Base-by-base conservation (phyloP, 2,797 vertebrate genomes). In the Sebastes vulpes region DNA sequence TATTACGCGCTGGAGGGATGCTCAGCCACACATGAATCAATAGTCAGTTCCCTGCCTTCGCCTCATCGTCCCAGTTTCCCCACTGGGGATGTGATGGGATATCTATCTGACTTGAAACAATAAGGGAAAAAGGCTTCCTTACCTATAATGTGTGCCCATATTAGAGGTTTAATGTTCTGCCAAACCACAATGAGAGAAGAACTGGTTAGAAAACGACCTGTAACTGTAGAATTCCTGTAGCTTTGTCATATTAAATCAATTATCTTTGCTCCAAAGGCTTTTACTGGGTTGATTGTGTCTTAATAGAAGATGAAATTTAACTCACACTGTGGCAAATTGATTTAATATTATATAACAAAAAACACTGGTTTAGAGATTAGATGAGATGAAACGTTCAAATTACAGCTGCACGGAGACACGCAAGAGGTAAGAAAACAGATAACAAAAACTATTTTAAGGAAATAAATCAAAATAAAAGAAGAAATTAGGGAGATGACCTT, bases 51-150 rank as follows among this genome's bases (percentile, higher is more conserved):
- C 75, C 75, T 59, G 38, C 65, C 3, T 66, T 23, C 75, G 4
- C 46, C 20, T 78, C 73, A 16, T 46, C 76, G 61, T 75, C 56
- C 69, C 58, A 42, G 56, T 77, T 69, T 79, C 26, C 23, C 79
- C 65, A 48, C 46, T 57, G n/a, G 58, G 65, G 48, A 82, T 65
- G 46, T 84, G 79, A 90, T 87, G 79, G 66, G 77, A 81, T 86
- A 72, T 80, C 75, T 89, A 88, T 65, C 76, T 81, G 87, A 87
- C 63, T 35, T 26, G 32, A 52, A n/a, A 72, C 70, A 72, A 54
- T 31, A 23, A 6, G 2, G 23, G 4, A 25, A 25, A 70, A 29
- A 18, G 54, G 8, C 28, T 28, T 76, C 57, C 20, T 72, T 59
- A 48, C 65, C 58, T 79, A 79, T 18, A 2, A 56, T 71, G 23